Percentiles rank a stretch among this genome's conserved stretches.
Evolutionary conservation across 2,888 invertebrate species (phyloP).

Genomic region (Pseudococcus jackbeardsleyi): DNA sequence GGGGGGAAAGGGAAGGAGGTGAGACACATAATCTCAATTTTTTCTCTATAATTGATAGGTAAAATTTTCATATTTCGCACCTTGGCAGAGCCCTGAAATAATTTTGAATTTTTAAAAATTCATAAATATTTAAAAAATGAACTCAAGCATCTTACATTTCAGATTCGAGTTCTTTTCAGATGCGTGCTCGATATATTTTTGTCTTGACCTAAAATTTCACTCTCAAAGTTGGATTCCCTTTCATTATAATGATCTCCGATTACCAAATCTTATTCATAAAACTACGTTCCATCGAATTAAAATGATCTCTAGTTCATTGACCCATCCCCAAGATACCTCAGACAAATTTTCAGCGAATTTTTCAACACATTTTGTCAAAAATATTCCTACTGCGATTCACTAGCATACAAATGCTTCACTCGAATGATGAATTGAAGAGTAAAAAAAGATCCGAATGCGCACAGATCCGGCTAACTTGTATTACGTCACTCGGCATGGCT

Average conservation of each 20-base stretch:
- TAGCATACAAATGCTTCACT: not conserved
- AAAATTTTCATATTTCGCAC: no score
- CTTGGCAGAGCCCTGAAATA: no score
- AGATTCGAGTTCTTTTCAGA: no score
- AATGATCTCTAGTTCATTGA: not conserved
- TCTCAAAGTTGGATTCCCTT: no score
- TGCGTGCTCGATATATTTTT: no score
- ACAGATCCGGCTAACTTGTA: conserved; percentile 60
- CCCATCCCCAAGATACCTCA: not conserved
- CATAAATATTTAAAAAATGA: no score
- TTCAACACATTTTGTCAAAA: not conserved
- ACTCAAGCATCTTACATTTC: no score
- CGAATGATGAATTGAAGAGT: not conserved
- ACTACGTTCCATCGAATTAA: not conserved
- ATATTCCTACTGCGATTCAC: not conserved
- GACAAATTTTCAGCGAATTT: conserved; percentile 7
- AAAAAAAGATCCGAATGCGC: conserved; percentile 39
- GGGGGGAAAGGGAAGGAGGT: no score
- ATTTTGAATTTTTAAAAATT: no score
- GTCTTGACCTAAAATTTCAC: no score
- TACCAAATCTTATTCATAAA: not conserved
- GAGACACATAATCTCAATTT: no score
- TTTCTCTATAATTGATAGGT: no score
- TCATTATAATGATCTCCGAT: not conserved
- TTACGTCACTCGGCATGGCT: conserved; percentile 55